phyloP scores from a whole-genome alignment of 2,888 invertebrate genomes.

The Spisula subtruncata region DNA sequence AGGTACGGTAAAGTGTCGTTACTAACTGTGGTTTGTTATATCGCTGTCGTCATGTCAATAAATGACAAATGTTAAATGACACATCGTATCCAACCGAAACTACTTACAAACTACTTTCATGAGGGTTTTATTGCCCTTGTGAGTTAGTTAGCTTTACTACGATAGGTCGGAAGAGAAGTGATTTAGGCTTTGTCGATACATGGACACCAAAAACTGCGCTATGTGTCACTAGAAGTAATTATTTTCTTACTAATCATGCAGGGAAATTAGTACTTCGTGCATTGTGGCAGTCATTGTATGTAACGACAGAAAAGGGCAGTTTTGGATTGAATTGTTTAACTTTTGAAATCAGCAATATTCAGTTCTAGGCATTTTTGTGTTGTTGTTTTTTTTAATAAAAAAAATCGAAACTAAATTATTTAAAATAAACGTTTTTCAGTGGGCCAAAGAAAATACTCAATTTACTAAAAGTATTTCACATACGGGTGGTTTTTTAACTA shows the following conservation, averaged over 20 bases:
- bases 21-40: slow-evolving; percentile 5
- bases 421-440: not conserved
- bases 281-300: not conserved
- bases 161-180: not conserved
- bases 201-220: not conserved
- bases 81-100: not conserved
- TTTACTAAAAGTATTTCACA: not conserved
- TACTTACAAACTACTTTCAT: not conserved
- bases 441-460: not conserved
- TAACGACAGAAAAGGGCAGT: too few species aligned
- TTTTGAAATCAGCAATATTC: too few species aligned
- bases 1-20: slow-evolving; percentile 4
- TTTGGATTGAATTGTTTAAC: too few species aligned
- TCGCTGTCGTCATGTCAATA: slow-evolving; percentile 37
- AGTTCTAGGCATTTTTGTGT: too few species aligned
- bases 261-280: not conserved
- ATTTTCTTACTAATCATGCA: not conserved
- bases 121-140: not conserved
- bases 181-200: not conserved
- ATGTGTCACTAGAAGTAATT: not conserved
- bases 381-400: too few species aligned
- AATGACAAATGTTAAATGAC: slow-evolving; percentile 36
- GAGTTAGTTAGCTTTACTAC: not conserved
- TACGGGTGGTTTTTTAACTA: too few species aligned
- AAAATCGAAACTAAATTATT: not conserved